Evolutionary conservation across 1,140 invertebrate genomes (phyloP).

Genomic region (Plutomurus gul): DNA sequence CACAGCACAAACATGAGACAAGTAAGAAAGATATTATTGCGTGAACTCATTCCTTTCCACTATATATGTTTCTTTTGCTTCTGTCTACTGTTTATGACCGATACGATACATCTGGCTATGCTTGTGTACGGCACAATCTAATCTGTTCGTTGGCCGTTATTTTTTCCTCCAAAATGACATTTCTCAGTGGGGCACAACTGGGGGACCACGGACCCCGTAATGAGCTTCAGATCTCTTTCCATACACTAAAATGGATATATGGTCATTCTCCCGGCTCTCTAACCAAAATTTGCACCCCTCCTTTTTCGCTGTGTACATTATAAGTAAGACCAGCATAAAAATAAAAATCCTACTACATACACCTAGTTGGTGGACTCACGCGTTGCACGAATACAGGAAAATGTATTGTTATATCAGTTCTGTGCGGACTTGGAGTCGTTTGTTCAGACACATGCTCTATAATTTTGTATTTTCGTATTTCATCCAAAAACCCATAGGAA

Average conservation of each 20-base stretch:
- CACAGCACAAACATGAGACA: too few relatives aligned
- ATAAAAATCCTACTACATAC: too few relatives aligned
- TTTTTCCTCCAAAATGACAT: constrained; percentile 39
- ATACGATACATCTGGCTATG: constrained; percentile 29
- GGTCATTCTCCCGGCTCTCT: constrained; percentile 1
- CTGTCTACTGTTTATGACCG: constrained; percentile 26
- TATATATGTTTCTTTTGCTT: not conserved
- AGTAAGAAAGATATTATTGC: too few relatives aligned
- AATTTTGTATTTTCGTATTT: too few relatives aligned
- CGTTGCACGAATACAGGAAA: too few relatives aligned
- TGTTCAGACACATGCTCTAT: too few relatives aligned
- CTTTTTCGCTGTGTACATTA: too few relatives aligned
- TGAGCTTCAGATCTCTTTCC: not conserved
- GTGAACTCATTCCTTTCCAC: not conserved
- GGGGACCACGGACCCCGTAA: not conserved
- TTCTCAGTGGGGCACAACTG: constrained; percentile 31
- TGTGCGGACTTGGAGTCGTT: too few relatives aligned
- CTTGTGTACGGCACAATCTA: constrained; percentile 6
- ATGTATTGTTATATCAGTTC: too few relatives aligned
- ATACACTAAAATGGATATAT: constrained; percentile 31
- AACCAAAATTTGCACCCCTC: constrained; percentile 2
- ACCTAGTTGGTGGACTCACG: too few relatives aligned
- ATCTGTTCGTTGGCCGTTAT: constrained; percentile 33
- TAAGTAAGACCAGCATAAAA: too few relatives aligned
- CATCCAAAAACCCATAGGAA: too few relatives aligned